These are phyloP conservation scores for Tuta absoluta DNA, from an alignment of 2,888 invertebrate genomes.

Conservation along the genomic window DNA sequence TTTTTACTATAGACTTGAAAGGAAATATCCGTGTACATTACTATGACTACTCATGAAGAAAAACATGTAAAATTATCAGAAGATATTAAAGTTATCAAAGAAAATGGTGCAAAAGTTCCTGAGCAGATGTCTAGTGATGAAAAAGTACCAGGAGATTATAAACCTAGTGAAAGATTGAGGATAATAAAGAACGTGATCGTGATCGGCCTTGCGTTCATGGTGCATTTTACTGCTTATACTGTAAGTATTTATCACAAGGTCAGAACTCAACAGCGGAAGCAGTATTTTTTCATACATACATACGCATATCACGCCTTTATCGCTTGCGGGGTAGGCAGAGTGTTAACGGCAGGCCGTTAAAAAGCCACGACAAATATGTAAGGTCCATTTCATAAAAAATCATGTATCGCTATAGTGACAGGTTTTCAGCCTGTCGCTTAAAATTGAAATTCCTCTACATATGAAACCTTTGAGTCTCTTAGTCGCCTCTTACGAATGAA, in stretches of 20 bases:
- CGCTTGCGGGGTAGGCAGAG: too few species aligned
- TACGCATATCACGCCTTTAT: too few species aligned
- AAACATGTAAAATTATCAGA: neutral
- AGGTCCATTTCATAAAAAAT: too few species aligned
- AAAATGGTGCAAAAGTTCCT: neutral
- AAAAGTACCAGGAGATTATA: neutral
- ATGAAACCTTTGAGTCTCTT: too few species aligned
- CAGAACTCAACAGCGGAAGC: too few species aligned
- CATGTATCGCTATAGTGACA: too few species aligned
- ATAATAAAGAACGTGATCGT: conserved; percentile 73
- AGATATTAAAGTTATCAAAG: neutral
- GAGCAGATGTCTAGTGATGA: neutral
- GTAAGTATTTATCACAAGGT: conserved; percentile 53
- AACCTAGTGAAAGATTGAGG: conserved; percentile 56
- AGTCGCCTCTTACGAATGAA: too few species aligned
- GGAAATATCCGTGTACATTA: neutral
- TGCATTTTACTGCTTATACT: conserved; percentile 84
- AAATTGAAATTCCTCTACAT: too few species aligned
- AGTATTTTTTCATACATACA: too few species aligned
- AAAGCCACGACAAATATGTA: too few species aligned
- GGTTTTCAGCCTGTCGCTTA: too few species aligned
- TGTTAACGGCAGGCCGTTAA: too few species aligned
- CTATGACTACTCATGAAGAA: neutral
- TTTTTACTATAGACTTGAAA: neutral
- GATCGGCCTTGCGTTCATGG: conserved; percentile 84